Evolutionary conservation across 37 sponge, comb jelly and placozoan species (phyloP), one percentile per base, ranked within the genome.

Genomic region (Spongilla lacustris): DNA sequence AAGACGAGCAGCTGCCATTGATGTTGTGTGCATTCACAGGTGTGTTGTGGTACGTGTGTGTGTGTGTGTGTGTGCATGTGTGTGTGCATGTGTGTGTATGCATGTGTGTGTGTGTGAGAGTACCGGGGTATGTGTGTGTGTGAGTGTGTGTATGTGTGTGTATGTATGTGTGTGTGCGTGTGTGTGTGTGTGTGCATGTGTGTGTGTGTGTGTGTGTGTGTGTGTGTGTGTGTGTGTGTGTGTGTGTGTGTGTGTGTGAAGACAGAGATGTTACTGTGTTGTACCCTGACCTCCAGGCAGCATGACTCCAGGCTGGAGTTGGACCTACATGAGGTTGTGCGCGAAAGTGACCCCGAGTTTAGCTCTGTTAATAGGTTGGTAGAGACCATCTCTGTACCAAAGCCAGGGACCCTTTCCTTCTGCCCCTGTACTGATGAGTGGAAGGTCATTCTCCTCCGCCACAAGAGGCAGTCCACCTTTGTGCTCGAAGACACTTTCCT

Each of bases 141-240:
- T 41, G 41, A 9, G 41, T 41, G 41, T 41, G 41, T 41, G 41
- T 41, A 6, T 41, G 41, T 41, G 41, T 41, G 41, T 41, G 41
- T 41, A 6, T 41, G 41, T 41, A 6, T 41, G 41, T 41, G 41
- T 41, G 41, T 41, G 41, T 41, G 41, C 6, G 41, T 41, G 25
- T 25, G 41, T 41, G 41, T 41, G 41, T 69, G 71, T 69, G 71
- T 69, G 71, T 69, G 71, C 8, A 9, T 69, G 71, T 69, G 71
- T 41, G 41, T 41, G 41, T 41, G 41, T 41, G 41, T 41, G 41
- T 41, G 41, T 41, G 41, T 41, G 41, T 41, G 41, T 41, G 41
- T 41, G 41, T 41, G 41, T 41, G 41, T 41, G 41, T 41, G 41
- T 41, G 41, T 41, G 41, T 41, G 41, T 41, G 41, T 41, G 41